phyloP scores from a whole-genome alignment of 2,888 invertebrate genomes.

The Aleiodes leptofemur region DNA sequence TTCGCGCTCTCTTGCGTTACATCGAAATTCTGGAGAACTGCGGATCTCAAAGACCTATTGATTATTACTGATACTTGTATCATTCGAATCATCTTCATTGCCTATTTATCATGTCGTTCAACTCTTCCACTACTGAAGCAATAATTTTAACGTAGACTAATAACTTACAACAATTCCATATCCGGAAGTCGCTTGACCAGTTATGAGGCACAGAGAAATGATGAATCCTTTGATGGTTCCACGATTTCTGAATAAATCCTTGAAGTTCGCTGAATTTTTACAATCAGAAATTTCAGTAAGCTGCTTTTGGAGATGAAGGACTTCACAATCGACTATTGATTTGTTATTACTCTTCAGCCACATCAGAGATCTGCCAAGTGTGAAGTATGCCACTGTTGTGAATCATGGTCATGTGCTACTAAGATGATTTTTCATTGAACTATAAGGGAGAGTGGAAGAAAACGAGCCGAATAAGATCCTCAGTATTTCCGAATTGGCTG shows the following conservation, averaged over 20 bases:
- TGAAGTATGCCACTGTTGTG: not conserved
- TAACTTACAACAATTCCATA: constrained; percentile 73
- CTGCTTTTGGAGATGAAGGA: constrained; percentile 60
- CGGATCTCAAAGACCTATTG: no score
- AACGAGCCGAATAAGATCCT: no score
- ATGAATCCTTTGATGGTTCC: constrained; percentile 71
- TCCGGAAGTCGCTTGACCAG: constrained; percentile 75
- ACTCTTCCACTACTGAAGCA: no score
- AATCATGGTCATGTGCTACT: no score
- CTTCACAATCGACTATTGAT: constrained; percentile 62
- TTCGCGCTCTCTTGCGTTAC: no score
- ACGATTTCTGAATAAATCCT: constrained; percentile 70
- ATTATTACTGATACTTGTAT: no score
- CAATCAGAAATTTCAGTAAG: constrained; percentile 56
- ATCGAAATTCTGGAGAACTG: no score
- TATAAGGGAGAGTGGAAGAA: no score
- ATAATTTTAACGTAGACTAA: not conserved
- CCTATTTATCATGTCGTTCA: no score
- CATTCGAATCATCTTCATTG: no score
- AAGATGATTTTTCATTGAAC: no score
- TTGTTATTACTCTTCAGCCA: constrained; percentile 66
- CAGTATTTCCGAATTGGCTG: no score
- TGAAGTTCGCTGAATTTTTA: constrained; percentile 56
- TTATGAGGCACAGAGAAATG: constrained; percentile 70
- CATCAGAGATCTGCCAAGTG: constrained; percentile 38